These are phyloP conservation scores for Aplysina aerophoba DNA, from an alignment of 37 sponge, comb jelly and placozoan genomes.

Conservation along the genomic window DNA sequence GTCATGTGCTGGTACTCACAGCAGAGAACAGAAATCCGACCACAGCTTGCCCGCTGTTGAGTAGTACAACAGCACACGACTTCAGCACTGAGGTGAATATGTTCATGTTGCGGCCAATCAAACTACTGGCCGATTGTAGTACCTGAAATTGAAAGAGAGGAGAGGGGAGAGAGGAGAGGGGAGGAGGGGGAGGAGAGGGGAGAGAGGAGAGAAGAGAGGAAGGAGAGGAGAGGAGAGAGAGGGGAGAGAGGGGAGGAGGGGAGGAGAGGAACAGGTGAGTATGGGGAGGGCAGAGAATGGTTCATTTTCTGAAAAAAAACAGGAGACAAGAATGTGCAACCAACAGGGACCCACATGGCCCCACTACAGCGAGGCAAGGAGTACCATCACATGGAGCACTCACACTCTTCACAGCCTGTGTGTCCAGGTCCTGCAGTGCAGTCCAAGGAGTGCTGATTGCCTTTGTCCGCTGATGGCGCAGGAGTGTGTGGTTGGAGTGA, in stretches of 20 bases:
- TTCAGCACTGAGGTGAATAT: background rate
- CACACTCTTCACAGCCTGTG: background rate
- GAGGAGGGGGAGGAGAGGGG: background rate
- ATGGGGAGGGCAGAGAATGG: no score
- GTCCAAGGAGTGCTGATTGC: background rate
- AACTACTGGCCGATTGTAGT: background rate
- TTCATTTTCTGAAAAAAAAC: no score
- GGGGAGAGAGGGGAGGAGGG: no score
- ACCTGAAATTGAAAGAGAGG: no score
- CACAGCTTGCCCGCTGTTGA: constrained; percentile 28
- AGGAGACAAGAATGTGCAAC: no score
- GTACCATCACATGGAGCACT: background rate
- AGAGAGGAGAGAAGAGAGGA: background rate
- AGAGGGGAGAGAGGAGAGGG: background rate
- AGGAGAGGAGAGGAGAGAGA: no score
- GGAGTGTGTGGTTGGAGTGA: no score
- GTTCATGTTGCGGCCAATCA: background rate
- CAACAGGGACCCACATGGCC: no score
- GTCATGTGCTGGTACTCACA: background rate
- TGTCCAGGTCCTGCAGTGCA: background rate
- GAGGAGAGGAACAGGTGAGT: no score
- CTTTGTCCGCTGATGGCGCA: no score
- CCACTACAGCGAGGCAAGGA: background rate
- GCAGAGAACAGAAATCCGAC: constrained; percentile 30
- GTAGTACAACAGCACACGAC: background rate